phyloP scores from a whole-genome alignment of 23 tunicate genomes.

The Styela clava region DNA sequence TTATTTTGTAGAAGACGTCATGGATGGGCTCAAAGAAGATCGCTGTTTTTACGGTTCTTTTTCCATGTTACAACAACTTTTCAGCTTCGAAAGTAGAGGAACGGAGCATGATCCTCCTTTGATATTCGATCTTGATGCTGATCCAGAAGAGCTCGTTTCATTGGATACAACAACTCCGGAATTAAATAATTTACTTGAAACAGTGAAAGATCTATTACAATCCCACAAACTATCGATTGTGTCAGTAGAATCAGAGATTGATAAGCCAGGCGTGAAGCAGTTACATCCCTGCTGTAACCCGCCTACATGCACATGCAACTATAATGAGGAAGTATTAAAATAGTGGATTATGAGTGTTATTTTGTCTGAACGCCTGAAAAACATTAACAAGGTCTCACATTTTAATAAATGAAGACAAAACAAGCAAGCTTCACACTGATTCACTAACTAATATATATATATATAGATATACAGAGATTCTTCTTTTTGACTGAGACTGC shows the following conservation, averaged over 20 bases:
- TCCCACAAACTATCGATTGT: constrained; percentile 24
- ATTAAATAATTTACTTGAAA: neutral
- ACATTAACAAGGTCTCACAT: neutral
- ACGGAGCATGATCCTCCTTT: constrained; percentile 45
- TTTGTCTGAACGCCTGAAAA: neutral
- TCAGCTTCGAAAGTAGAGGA: neutral
- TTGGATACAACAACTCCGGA: constrained; percentile 21
- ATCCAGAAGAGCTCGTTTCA: constrained; percentile 41
- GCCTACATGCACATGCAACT: constrained; percentile 33
- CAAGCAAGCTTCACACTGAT: no score
- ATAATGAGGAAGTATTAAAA: neutral
- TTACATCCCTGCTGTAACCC: constrained; percentile 46
- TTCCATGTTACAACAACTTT: neutral
- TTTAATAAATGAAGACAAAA: no score
- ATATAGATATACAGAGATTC: no score
- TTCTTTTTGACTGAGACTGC: no score
- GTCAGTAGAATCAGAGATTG: constrained; percentile 9
- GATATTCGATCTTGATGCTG: constrained; percentile 41
- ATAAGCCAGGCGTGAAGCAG: neutral
- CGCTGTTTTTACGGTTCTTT: neutral
- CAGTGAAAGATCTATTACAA: constrained; percentile 8
- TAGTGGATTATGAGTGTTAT: neutral
- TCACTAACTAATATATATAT: no score
- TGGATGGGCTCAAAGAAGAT: neutral
- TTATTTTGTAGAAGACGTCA: neutral